Evolutionary conservation across 2,888 invertebrate genomes (phyloP).

Genomic region (Adela reaumurella): DNA sequence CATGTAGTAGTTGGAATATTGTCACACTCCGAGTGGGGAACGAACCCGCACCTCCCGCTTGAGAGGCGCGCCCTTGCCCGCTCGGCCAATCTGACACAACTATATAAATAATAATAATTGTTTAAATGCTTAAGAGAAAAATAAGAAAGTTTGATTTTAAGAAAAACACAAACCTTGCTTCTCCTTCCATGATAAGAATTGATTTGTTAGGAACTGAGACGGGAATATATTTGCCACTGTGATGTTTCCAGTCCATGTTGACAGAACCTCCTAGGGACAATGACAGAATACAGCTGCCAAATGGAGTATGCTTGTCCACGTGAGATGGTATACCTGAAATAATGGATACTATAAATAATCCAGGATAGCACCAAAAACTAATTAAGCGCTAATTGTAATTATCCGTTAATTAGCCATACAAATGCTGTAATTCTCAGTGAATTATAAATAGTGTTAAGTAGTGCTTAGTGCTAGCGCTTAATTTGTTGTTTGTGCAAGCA

Average conservation of each 20-base stretch:
- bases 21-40: background rate
- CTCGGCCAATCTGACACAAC: no score
- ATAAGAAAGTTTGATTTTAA: constrained; percentile 1
- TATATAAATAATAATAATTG: background rate
- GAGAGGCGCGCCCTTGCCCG: no score
- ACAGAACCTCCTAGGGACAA: constrained; percentile 78
- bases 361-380: background rate
- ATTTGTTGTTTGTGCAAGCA: no score
- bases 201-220: constrained; percentile 68
- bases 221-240: constrained; percentile 53
- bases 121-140: background rate
- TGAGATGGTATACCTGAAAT: constrained; percentile 86
- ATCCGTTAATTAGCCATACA: no score
- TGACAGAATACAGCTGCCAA: constrained; percentile 83
- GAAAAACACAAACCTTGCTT: constrained; percentile 60
- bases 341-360: background rate
- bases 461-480: constrained; percentile 2
- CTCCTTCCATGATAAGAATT: constrained; percentile 75
- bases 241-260: constrained; percentile 85
- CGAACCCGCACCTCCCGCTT: no score
- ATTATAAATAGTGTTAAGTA: constrained; percentile 1
- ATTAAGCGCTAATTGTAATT: no score
- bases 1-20: no score
- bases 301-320: constrained; percentile 93
- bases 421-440: no score